Evolutionary conservation across 2,888 invertebrate species (phyloP), one percentile per base, ranked within the genome.

Genomic region (Neoaliturus tenellus): DNA sequence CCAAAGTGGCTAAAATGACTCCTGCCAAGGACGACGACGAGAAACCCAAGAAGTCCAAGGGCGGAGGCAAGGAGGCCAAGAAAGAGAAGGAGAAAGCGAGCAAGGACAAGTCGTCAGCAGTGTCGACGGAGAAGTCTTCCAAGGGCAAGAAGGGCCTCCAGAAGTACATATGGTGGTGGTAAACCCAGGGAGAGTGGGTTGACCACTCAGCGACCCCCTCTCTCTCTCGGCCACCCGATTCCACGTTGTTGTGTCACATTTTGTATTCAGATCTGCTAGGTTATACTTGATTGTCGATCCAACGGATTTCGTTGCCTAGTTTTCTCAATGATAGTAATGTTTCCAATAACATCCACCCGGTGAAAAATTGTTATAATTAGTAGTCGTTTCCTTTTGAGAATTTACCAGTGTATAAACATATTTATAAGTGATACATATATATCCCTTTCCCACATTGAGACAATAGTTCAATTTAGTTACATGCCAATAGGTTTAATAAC

Each of bases 141-240:
- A 95, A 94, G 91, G 94, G 93, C 89, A 95, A 95, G 92, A 96
- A 95, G 92, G 95, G 96, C 94, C 95, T 95, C 94, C 95, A 95
- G 93, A 96, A 96, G 93, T 94, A 93, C 94, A 93, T 94, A 91
- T 95, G 95, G 94, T 95, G 95, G 95, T 95, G 95, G 95, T 94
- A 83, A 67, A 58, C 48, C n/a, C 28, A 23, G 69, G 35, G n/a
- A n/a, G n/a, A n/a, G n/a, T n/a, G 33, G n/a, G 69, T 33, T 39
- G 44, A 28, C 23, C 35, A 39, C 8, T 20, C 2, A 1, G 44
- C 28, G 41, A 80, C 4, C 23, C 3, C 23, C 73, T 92, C 93
- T 93, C 94, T n/a, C n/a, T n/a, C 93, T 93, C 91, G 94, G 95
- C 94, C 95, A 39, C n/a, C 39, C 23, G 12, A 75, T 75, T 75